A percentile compares a stretch with the other conserved stretches of the same genome.
phyloP scores from a whole-genome alignment of 2,113 vertebrate genomes.

The Perca fluviatilis region DNA sequence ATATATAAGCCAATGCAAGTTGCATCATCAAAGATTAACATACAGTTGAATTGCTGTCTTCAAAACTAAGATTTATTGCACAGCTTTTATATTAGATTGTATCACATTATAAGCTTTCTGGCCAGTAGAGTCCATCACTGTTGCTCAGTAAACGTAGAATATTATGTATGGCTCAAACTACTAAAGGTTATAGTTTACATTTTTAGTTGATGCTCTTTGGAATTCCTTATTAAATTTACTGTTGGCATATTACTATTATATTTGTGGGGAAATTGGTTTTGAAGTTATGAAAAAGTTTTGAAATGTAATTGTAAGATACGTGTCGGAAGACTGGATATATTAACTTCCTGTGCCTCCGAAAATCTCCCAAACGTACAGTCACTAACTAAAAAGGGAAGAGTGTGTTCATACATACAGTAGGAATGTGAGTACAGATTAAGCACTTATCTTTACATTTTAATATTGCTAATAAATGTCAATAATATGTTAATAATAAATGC shows the following conservation, averaged over 20 bases:
- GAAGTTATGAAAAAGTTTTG: conserved; percentile 34
- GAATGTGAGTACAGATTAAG: not conserved
- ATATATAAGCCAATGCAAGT: not conserved
- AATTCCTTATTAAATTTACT: conserved; percentile 1
- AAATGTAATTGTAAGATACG: conserved; percentile 23
- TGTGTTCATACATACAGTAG: not conserved
- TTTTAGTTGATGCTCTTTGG: not conserved
- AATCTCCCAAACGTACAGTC: not conserved
- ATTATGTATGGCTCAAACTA: not conserved
- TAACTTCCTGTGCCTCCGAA: not conserved
- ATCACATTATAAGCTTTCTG: not conserved
- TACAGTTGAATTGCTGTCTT: not conserved
- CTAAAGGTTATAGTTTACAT: conserved; percentile 3
- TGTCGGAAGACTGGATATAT: not conserved
- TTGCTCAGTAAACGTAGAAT: not conserved
- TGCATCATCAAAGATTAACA: not conserved
- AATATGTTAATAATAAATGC: no score
- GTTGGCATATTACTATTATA: not conserved
- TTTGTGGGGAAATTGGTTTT: conserved; percentile 14
- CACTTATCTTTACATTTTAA: not conserved
- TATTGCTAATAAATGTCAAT: not conserved
- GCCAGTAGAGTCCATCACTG: not conserved
- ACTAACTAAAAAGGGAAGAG: not conserved
- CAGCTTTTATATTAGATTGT: not conserved
- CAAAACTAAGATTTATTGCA: conserved; percentile 8